Evolutionary conservation across 1,140 invertebrate genomes (phyloP).

Genomic region (Penaeus indicus): DNA sequence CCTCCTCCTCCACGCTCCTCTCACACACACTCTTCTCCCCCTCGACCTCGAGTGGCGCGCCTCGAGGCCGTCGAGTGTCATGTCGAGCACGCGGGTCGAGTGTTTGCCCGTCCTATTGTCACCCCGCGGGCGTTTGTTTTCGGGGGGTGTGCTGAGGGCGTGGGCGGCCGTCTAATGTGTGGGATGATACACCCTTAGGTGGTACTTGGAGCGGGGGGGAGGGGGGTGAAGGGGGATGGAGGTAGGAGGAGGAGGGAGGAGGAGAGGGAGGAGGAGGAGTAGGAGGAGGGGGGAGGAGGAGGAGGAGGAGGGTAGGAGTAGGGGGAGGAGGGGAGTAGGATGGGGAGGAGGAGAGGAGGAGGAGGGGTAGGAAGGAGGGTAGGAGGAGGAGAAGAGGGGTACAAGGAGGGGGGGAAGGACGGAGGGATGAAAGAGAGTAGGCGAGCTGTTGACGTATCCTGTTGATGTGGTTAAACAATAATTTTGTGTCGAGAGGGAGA

Average conservation of each 20-base stretch:
- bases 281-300: not conserved
- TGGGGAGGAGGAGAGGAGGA: not conserved
- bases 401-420: too few species aligned
- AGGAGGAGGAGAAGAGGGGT: not conserved
- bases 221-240: not conserved
- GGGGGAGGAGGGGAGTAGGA: not conserved
- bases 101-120: slow-evolving; percentile 59
- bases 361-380: not conserved
- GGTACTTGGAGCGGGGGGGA: not conserved
- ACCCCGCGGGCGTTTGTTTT: slow-evolving; percentile 60
- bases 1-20: not conserved
- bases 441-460: too few species aligned
- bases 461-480: too few species aligned
- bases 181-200: slow-evolving; percentile 25
- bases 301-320: not conserved
- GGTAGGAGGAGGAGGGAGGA: not conserved
- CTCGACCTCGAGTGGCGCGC: slow-evolving; percentile 40
- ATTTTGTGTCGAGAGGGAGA: too few species aligned
- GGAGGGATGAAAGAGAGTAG: not conserved
- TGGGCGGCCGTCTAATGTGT: not conserved
- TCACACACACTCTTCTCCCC: slow-evolving; percentile 9
- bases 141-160: slow-evolving; percentile 25
- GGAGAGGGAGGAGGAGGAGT: not conserved
- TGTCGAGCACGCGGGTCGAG: slow-evolving; percentile 35
- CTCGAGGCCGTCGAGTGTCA: slow-evolving; percentile 26